Evolutionary conservation across 2,888 invertebrate species (phyloP).

Genomic region (Druceiella hillmani): DNA sequence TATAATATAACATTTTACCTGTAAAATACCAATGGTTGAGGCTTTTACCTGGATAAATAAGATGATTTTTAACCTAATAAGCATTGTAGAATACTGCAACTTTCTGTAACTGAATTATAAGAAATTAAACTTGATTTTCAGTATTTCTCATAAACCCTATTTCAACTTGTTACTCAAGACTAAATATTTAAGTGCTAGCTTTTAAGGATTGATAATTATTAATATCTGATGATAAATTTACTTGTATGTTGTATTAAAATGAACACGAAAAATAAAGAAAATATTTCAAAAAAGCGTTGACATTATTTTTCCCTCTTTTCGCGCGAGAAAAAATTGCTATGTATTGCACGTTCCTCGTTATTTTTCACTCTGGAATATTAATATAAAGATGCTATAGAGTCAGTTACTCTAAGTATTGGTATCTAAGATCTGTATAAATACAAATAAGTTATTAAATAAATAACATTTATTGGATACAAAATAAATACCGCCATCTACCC

Average conservation of each 20-base stretch:
- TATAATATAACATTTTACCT: not conserved
- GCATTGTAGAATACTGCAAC: not conserved
- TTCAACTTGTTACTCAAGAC: slow-evolving; percentile 48
- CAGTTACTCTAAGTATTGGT: no score
- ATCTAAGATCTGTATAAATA: no score
- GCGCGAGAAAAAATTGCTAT: no score
- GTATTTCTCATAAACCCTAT: slow-evolving; percentile 32
- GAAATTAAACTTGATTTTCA: slow-evolving; percentile 23
- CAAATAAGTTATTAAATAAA: no score
- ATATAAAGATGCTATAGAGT: no score
- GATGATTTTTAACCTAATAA: slow-evolving; percentile 2
- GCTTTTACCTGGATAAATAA: no score
- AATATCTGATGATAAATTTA: slow-evolving; percentile 55
- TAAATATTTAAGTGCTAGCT: slow-evolving; percentile 44
- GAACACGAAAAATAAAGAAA: slow-evolving; percentile 51
- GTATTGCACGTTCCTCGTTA: no score
- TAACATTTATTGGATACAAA: no score
- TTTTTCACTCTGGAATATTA: no score
- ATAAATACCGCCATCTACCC: no score
- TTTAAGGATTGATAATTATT: slow-evolving; percentile 48
- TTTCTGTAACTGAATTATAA: slow-evolving; percentile 8
- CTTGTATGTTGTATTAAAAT: slow-evolving; percentile 56
- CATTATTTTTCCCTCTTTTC: no score
- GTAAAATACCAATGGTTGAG: slow-evolving; percentile 21
- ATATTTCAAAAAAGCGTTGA: slow-evolving; percentile 48